Base-by-base conservation (phyloP, 2,113 vertebrate species). In the Semicossyphus pulcher region DNA sequence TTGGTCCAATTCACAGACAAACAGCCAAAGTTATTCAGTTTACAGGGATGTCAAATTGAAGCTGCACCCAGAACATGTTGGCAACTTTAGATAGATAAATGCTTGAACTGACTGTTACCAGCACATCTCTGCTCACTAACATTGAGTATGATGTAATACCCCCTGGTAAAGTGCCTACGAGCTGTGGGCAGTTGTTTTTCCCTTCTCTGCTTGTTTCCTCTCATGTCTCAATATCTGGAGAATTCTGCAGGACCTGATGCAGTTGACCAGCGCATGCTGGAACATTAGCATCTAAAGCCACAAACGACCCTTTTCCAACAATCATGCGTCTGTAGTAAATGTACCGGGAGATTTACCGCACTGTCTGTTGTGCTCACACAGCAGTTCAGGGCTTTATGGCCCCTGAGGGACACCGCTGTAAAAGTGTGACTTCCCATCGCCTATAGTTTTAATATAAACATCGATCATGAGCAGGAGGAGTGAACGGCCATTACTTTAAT, bases 371-470 rank as follows among this genome's bases (percentile, higher is more conserved):
- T 37, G 16, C 36, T 68, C 45, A 78, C 25, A 23, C 62, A 45
- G 54, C 21, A 39, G 39, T 48, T 44, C 62, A 7, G 34, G 25
- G 70, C 49, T 76, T 64, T 58, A 65, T 28, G 68, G 51, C 29
- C 65, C 49, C 47, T 12, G 39, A 68, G 49, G 68, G 62, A 36
- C 57, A 23, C 57, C 3, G 7, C 31, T 4, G 51, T 58, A 51
- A 70, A 79, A 28, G 31, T 41, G 23, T 60, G 37, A 41, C 42
- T 75, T 68, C 53, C 32, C 39, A 49, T 78, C 34, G n/a, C 28
- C 42, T 29, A 10, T 10, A 36, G 32, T 76, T 52, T 59, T 70
- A 68, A 72, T 54, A 69, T 47, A 37, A 64, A 34, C 75, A 83
- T 70, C 31, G 37, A 42, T 85, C 59, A 56, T 42, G 61, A 48